Conservation (phyloP, 2,888 invertebrate species). For the Lepidocyrtoides sp. region DNA sequence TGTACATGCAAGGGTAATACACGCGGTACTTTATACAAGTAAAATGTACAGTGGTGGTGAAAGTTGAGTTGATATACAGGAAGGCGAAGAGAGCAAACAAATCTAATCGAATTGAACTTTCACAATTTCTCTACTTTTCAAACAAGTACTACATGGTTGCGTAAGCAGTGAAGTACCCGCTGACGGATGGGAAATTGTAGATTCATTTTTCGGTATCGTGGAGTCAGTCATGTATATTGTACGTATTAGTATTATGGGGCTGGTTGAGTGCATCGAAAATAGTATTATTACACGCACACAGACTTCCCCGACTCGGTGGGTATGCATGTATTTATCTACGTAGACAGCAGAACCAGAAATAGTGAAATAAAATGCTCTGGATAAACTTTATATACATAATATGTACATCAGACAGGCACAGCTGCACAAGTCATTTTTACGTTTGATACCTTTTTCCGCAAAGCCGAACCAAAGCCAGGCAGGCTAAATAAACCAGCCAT, state of each 20-base stretch:
- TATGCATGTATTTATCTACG: neutral
- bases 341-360: neutral
- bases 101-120: constrained; percentile 81
- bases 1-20: neutral
- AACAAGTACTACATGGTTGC: constrained; percentile 50
- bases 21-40: neutral
- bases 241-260: neutral
- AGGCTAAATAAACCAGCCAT: constrained; percentile 37
- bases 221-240: neutral
- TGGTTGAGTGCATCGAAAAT: neutral
- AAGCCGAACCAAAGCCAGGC: constrained; percentile 1
- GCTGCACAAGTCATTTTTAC: constrained; percentile 53
- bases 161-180: constrained; percentile 31
- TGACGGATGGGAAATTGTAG: constrained; percentile 10
- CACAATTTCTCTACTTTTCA: constrained; percentile 69
- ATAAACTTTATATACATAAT: neutral
- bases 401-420: constrained; percentile 27
- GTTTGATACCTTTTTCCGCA: constrained; percentile 10
- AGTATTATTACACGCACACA: too few relatives aligned
- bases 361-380: neutral
- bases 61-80: constrained; percentile 2
- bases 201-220: neutral
- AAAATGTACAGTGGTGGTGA: too few relatives aligned
- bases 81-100: constrained; percentile 73
- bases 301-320: neutral